Evolutionary conservation across 2,888 invertebrate genomes (phyloP).

Genomic region (Agonopterix subpropinquella): DNA sequence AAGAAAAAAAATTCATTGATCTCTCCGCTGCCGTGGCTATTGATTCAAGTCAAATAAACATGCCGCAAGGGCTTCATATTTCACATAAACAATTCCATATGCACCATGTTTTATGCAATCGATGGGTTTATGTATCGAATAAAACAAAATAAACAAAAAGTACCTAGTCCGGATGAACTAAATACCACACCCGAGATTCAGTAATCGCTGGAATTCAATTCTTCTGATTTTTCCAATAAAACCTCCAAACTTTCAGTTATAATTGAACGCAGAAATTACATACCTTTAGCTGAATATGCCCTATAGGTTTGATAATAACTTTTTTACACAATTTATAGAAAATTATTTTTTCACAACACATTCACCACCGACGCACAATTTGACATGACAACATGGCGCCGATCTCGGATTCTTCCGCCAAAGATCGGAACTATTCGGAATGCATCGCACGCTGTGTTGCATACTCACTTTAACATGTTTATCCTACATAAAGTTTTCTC

Average conservation of each 20-base stretch:
- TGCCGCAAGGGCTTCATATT: slow-evolving; percentile 15
- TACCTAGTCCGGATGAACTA: slow-evolving; percentile 45
- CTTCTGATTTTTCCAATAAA: background rate
- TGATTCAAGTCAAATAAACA: slow-evolving; percentile 26
- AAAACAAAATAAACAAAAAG: slow-evolving; percentile 63
- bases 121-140: slow-evolving; percentile 29
- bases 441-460: slow-evolving; percentile 21
- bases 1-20: slow-evolving; percentile 38
- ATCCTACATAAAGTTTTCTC: slow-evolving; percentile 16
- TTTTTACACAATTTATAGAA: background rate
- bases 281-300: slow-evolving; percentile 43
- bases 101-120: slow-evolving; percentile 28
- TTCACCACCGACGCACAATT: slow-evolving; percentile 48
- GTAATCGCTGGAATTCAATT: background rate
- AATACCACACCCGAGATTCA: slow-evolving; percentile 58
- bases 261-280: slow-evolving; percentile 9
- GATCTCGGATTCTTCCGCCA: slow-evolving; percentile 31
- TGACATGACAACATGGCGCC: slow-evolving; percentile 71
- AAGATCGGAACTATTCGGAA: slow-evolving; percentile 19
- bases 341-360: slow-evolving; percentile 34
- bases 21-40: slow-evolving; percentile 38
- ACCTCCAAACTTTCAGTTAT: background rate
- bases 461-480: slow-evolving; percentile 4
- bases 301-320: slow-evolving; percentile 20
- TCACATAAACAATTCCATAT: slow-evolving; percentile 30